A percentile compares a stretch with the other conserved stretches of the same genome.
These are phyloP conservation scores for Agonum fuliginosum DNA, from an alignment of 2,888 invertebrate species.

Conservation along the genomic window DNA sequence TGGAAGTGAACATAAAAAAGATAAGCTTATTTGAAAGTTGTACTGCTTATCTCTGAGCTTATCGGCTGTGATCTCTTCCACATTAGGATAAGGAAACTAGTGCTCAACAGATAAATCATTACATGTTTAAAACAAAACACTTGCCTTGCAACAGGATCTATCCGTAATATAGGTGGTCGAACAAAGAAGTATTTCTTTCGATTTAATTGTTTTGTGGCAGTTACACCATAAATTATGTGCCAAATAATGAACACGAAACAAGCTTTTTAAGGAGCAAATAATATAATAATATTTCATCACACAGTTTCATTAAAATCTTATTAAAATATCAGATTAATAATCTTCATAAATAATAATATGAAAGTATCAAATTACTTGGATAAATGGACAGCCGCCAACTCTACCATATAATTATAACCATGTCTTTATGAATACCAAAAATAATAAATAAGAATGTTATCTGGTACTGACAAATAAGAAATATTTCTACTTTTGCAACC, in stretches of 20 bases:
- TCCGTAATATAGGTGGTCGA: too few relatives aligned
- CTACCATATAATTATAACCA: neutral
- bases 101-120: conserved; percentile 7
- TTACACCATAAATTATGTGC: too few relatives aligned
- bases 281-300: neutral
- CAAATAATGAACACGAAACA: too few relatives aligned
- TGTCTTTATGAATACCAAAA: neutral
- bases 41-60: neutral
- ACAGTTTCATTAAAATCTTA: neutral
- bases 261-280: neutral
- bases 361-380: neutral
- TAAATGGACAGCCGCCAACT: neutral
- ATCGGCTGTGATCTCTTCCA: neutral
- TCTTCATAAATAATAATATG: neutral
- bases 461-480: neutral
- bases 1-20: conserved; percentile 38
- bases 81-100: conserved; percentile 16
- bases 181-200: too few relatives aligned
- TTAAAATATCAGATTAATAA: neutral
- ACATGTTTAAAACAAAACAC: too few relatives aligned
- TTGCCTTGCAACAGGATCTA: too few relatives aligned
- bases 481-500: conserved; percentile 14
- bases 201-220: too few relatives aligned
- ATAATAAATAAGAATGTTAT: neutral
- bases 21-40: conserved; percentile 13